Evolutionary conservation across 2,888 invertebrate genomes (phyloP).

Genomic region (Agonopterix heracliana): DNA sequence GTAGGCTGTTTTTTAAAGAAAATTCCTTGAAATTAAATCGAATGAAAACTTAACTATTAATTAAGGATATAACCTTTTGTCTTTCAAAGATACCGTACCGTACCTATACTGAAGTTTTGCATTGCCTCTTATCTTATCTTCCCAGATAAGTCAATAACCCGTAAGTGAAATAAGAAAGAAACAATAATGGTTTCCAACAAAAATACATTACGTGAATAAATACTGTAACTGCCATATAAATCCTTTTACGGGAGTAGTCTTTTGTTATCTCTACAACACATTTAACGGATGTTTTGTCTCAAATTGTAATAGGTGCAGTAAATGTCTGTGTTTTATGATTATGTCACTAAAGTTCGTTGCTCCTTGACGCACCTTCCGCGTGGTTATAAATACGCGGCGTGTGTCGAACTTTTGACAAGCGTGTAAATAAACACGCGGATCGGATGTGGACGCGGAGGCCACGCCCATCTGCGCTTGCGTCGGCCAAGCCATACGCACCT

Average conservation of each 20-base stretch:
- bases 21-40: no score
- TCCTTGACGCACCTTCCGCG: conserved; percentile 65
- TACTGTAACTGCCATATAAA: conserved; percentile 23
- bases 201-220: conserved; percentile 8
- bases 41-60: no score
- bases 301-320: conserved; percentile 28
- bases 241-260: conserved; percentile 38
- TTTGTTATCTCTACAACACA: conserved; percentile 24
- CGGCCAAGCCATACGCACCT: neutral
- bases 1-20: no score
- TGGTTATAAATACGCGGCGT: conserved; percentile 60
- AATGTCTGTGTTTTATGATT: conserved; percentile 43
- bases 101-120: no score
- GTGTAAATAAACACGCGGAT: conserved; percentile 59
- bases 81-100: no score
- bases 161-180: neutral
- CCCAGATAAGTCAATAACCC: no score
- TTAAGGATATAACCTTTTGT: no score
- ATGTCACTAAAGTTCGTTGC: conserved; percentile 59
- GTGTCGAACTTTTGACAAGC: conserved; percentile 70
- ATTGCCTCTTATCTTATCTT: no score
- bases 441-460: conserved; percentile 33
- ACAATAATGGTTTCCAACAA: conserved; percentile 1
- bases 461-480: conserved; percentile 6
- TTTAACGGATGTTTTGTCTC: conserved; percentile 42